phyloP scores from a whole-genome alignment of 2,888 invertebrate species.

The Scaptodrosophila latifasciaeformis region DNA sequence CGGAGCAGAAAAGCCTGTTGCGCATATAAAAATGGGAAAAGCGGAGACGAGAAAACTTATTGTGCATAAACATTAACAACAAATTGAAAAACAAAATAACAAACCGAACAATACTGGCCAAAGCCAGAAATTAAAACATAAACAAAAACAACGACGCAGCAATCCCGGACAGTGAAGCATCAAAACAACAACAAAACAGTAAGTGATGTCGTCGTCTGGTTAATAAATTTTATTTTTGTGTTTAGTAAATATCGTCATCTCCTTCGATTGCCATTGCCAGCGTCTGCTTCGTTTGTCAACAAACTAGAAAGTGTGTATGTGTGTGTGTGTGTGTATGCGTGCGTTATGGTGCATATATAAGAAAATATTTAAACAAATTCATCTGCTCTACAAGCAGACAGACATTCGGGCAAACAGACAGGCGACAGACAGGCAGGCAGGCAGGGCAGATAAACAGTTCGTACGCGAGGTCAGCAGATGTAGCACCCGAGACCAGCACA shows the following conservation, averaged over 20 bases:
- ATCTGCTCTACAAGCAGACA: slow-evolving; percentile 39
- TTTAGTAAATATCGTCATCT: slow-evolving; percentile 30
- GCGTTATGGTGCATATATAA: slow-evolving; percentile 18
- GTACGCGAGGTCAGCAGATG: slow-evolving; percentile 58
- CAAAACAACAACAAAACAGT: slow-evolving; percentile 41
- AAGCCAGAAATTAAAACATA: slow-evolving; percentile 32
- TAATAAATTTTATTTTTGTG: slow-evolving; percentile 53
- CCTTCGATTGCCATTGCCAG: slow-evolving; percentile 6
- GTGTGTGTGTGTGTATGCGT: slow-evolving; percentile 12
- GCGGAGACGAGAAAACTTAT: slow-evolving; percentile 39
- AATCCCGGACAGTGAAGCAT: slow-evolving; percentile 23
- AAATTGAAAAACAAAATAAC: slow-evolving; percentile 35
- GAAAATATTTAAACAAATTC: slow-evolving; percentile 60
- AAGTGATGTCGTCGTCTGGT: slow-evolving; percentile 24
- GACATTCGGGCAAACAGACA: slow-evolving; percentile 17
- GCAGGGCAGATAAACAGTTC: slow-evolving; percentile 55
- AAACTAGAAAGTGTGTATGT: slow-evolving; percentile 9
- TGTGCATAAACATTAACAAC: slow-evolving; percentile 47
- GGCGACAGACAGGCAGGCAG: slow-evolving; percentile 4
- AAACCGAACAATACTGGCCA: slow-evolving; percentile 23
- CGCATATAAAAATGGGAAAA: slow-evolving; percentile 40
- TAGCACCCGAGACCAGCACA: too few species aligned
- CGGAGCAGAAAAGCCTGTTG: slow-evolving; percentile 37
- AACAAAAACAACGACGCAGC: slow-evolving; percentile 41
- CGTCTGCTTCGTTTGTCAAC: slow-evolving; percentile 19